Conservation (phyloP, 2,888 invertebrate genomes). For the Antheraea assamensis region DNA sequence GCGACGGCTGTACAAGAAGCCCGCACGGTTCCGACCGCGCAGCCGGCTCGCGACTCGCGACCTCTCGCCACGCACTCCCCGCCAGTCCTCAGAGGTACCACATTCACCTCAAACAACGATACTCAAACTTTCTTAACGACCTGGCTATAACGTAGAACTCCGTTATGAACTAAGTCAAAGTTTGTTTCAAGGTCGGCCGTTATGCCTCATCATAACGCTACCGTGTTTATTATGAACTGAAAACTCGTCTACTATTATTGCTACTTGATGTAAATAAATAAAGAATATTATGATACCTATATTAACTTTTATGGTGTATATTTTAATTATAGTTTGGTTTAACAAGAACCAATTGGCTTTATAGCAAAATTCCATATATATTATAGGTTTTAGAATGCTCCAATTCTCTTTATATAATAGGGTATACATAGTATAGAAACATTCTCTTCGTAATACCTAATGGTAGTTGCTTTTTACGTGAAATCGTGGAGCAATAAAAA, state of each 20-base stretch:
- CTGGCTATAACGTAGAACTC: conserved; percentile 69
- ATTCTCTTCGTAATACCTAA: conserved; percentile 74
- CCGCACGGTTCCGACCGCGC: conserved; percentile 77
- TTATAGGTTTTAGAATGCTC: neutral
- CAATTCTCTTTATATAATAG: conserved; percentile 58
- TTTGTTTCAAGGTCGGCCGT: conserved; percentile 77
- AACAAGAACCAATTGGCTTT: neutral
- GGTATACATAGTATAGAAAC: conserved; percentile 69
- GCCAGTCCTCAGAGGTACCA: conserved; percentile 88
- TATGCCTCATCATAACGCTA: conserved; percentile 27
- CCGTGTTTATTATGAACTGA: conserved; percentile 23
- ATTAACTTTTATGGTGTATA: neutral
- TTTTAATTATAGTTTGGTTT: neutral
- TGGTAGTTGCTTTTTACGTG: conserved; percentile 69
- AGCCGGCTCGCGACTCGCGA: conserved; percentile 76
- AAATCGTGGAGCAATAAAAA: conserved; percentile 71
- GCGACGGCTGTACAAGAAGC: conserved; percentile 91
- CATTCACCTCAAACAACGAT: conserved; percentile 58
- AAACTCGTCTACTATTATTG: neutral
- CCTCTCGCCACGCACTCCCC: conserved; percentile 85
- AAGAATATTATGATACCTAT: conserved; percentile 1
- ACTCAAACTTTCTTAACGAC: conserved; percentile 77
- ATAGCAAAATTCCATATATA: neutral
- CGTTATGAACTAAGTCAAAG: conserved; percentile 70
- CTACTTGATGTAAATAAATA: neutral